Base-by-base conservation (phyloP, 2,113 vertebrate species). In the Acinonyx jubatus region DNA sequence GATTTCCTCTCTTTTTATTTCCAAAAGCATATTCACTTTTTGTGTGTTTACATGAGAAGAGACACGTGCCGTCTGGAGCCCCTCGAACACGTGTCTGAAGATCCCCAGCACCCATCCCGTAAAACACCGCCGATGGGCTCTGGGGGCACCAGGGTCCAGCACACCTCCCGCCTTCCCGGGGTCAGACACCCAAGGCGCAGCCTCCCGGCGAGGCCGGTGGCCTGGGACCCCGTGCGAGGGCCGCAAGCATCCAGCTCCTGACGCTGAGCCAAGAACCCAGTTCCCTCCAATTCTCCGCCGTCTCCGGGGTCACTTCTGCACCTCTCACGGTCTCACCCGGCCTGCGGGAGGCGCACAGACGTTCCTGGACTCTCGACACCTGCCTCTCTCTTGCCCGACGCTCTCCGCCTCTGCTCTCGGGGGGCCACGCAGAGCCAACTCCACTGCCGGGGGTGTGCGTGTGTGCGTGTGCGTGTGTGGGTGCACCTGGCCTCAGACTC, bases 61-160 rank as follows among this genome's bases (percentile, higher is more conserved):
- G 21, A 4, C 2, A 0, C 31, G 27, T 31, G 0, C 74, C 0
- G 41, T 14, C 41, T 2, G 27, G 27, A 31, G 27, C 25, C 7
- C 27, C 27, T 5, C 7, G 6, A 27, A 1, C 25, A 7, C 6
- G 25, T 29, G 73, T 15, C 0, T 1, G 7, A 14, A 33, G 33
- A 16, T 0, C 1, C 0, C 5, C 0, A 14, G 45, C 0, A 13
- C 16, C n/a, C 1, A 7, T 11, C 4, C 1, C 10, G 3, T 0
- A 16, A 29, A 16, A 48, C 74, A 48, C 7, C 13, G 5, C 36
- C 0, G 27, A 27, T 18, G 74, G 27, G 41, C 74, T 10, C 6
- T 9, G 7, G 74, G 0, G 33, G 41, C 16, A 6, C 52, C 5
- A 0, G 12, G 15, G 52, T 4, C 89, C 68, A 36, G 52, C 0